Evolutionary conservation across 2,797 vertebrate genomes (phyloP), one percentile per base, ranked within the genome.

Genomic region (Chelon auratus): DNA sequence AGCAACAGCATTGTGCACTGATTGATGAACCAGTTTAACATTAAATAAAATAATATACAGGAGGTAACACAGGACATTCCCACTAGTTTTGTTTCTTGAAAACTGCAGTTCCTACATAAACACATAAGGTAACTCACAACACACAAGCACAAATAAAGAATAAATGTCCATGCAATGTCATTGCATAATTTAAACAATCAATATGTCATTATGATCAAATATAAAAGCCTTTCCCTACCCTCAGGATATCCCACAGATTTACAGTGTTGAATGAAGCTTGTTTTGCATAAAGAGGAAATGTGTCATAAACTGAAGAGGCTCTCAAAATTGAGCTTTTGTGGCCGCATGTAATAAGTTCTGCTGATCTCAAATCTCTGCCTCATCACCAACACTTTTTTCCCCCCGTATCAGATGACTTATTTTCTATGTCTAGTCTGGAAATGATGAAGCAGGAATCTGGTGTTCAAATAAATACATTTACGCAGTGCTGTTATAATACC

Each of bases 361-460:
- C 72, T 73, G 54, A 73, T 64, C 51, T 62, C 59, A 68, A 33
- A 33, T 67, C 42, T 47, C 18, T 56, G 56, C 67, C 55, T 66
- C 55, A 63, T 58, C 60, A 47, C 15, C 24, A 10, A 55, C 67
- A 51, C 48, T 59, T 39, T 51, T 22, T 22, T 22, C 22, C 22
- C 22, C 24, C 30, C 30, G 17, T 22, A 60, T 43, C 26, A n/a
- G 30, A 33, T 10, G 30, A 47, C 60, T 62, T 40, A 26, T 58
- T 57, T 47, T 50, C 33, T 7, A 18, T 17, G 20, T 57, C 6
- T 42, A 24, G 13, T 30, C 18, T 54, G 63, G 39, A 61, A 67
- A 64, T 39, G 36, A 52, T 75, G 30, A 58, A n/a, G 12, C 55
- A 17, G 50, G 33, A 60, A 55, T 58, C n/a, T 56, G 5, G 18